Base-by-base conservation (phyloP, 30 jellyfish, hydroid and myxozoan genomes). In the Morbakka virulenta region DNA sequence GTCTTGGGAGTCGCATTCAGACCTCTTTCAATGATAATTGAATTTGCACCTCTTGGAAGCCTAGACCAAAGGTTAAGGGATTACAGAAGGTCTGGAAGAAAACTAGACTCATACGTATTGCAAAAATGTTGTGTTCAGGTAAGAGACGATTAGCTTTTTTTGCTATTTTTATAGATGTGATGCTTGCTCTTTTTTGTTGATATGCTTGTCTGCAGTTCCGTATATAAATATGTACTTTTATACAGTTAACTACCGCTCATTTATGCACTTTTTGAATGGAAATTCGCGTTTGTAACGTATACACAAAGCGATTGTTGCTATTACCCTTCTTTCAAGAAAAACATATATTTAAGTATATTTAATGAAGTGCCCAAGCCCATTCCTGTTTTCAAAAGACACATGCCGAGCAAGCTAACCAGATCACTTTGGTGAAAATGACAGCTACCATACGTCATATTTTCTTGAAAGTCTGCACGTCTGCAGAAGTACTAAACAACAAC, bases 21-120 rank as follows among this genome's bases (percentile, higher is more conserved):
- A 3, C 98, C 98, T 28, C 80, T 73, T 49, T 79, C 94, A 23
- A 61, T 92, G 70, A 23, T 92, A 62, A 35, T 85, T 47, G 98
- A 92, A 33, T 78, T 92, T 32, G 98, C 98, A 47, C 96, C 96
- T 1, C 68, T 62, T 32, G 96, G 98, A n/a, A 83, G 96, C 32
- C 62, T 92, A 65, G 90, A 86, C 53, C 61, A 53, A 3, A 57
- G 69, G 31, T 50, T 75, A 4, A 2, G 68, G 23, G 86, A 80
- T 25, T 85, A 79, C 80, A 77, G 52, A 34, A 80, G 77, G n/a
- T 93, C 85, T 28, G 96, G 96, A 21, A 70, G 81, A 28, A 92
- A 82, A 50, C 72, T 92, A 66, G 86, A 85, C 47, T 74, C 93
- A 13, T 79, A 67, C 61, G 67, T 80, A 4, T 34, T 92, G 30